These are phyloP conservation scores for Lordiphosa fenestrarum DNA, from an alignment of 2,888 invertebrate genomes.

Conservation along the genomic window DNA sequence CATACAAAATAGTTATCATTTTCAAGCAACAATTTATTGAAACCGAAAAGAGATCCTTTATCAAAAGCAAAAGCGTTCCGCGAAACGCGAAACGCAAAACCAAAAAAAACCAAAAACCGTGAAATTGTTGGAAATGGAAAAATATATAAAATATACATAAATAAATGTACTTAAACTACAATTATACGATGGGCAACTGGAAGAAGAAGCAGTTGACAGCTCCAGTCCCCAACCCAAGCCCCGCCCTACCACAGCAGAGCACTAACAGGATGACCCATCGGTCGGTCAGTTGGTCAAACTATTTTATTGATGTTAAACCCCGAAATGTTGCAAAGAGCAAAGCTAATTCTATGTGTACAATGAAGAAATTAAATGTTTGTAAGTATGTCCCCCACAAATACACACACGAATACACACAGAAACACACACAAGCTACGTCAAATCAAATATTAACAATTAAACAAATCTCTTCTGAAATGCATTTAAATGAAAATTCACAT, in stretches of 20 bases:
- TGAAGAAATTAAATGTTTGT: slow-evolving; percentile 1
- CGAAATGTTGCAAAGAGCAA: slow-evolving; percentile 21
- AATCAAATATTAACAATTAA: slow-evolving; percentile 24
- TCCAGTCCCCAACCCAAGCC: too few relatives aligned
- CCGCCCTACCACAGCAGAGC: too few relatives aligned
- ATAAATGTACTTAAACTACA: too few relatives aligned
- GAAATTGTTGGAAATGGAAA: not conserved
- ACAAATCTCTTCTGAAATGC: slow-evolving; percentile 69
- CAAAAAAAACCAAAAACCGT: slow-evolving; percentile 7
- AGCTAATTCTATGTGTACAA: slow-evolving; percentile 24
- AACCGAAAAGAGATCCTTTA: slow-evolving; percentile 16
- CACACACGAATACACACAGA: slow-evolving; percentile 13
- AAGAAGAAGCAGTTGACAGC: too few relatives aligned
- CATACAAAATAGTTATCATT: slow-evolving; percentile 37
- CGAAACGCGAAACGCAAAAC: slow-evolving; percentile 1
- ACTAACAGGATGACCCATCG: too few relatives aligned
- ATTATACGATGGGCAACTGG: not conserved
- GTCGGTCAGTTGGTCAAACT: not conserved
- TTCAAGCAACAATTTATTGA: slow-evolving; percentile 30
- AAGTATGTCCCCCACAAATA: not conserved
- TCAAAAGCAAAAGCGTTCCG: slow-evolving; percentile 16
- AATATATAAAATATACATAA: slow-evolving; percentile 9
- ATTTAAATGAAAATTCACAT: slow-evolving; percentile 63
- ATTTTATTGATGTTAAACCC: slow-evolving; percentile 6
- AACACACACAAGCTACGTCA: slow-evolving; percentile 11